These are phyloP conservation scores for Alouatta palliata DNA, from an alignment of 2,113 vertebrate species.

Conservation along the genomic window DNA sequence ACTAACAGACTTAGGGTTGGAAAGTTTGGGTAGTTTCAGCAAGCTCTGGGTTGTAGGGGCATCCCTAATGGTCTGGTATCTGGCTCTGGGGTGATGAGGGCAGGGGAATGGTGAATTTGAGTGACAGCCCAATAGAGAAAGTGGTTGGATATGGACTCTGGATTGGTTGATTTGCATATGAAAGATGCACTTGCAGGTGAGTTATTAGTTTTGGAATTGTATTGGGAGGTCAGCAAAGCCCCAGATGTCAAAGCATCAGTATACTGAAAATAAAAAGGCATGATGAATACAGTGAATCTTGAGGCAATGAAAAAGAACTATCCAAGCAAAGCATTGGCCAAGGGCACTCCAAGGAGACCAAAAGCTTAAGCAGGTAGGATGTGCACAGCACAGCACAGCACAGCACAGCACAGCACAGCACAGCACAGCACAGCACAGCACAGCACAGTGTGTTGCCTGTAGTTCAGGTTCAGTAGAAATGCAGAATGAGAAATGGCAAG, in stretches of 20 bases:
- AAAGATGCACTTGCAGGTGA: background rate
- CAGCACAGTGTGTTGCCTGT: accelerated
- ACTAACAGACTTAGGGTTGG: background rate
- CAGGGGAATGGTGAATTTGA: too few relatives aligned
- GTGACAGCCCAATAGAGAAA: background rate
- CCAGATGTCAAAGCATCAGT: background rate
- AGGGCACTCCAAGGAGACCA: background rate
- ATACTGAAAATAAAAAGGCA: background rate
- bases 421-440: too few relatives aligned
- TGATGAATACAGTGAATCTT: background rate
- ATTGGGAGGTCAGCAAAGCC: background rate
- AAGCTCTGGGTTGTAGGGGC: background rate
- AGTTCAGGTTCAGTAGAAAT: background rate
- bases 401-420: too few relatives aligned
- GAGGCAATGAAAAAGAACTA: background rate
- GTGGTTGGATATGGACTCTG: background rate
- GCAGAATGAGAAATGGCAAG: too few relatives aligned
- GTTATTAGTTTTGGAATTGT: background rate
- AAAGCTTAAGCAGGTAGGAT: background rate
- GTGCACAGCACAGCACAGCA: accelerated
- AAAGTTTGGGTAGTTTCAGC: background rate
- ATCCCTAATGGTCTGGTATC: background rate
- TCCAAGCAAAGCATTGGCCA: background rate
- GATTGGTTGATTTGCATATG: background rate
- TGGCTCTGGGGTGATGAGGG: background rate